Evolutionary conservation across 1,140 invertebrate genomes (phyloP).

Genomic region (Drosophila dunni): DNA sequence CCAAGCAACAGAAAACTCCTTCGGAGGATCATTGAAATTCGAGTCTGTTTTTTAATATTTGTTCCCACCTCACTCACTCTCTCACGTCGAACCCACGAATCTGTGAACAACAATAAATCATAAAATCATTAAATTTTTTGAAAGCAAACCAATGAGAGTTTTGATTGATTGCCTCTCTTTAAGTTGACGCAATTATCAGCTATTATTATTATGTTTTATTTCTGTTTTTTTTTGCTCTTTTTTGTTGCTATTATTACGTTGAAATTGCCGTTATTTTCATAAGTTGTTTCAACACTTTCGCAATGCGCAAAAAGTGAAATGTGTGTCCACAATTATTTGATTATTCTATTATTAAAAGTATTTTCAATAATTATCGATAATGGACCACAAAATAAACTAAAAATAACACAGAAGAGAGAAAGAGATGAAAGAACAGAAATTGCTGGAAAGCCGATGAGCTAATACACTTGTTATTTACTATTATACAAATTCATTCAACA

Average conservation of each 20-base stretch:
- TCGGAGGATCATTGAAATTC: slow-evolving; percentile 62
- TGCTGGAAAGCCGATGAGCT: background rate
- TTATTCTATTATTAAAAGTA: slow-evolving; percentile 67
- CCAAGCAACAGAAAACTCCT: slow-evolving; percentile 49
- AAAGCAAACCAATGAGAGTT: slow-evolving; percentile 44
- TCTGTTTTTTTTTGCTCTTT: slow-evolving; percentile 34
- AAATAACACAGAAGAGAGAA: background rate
- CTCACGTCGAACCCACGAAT: slow-evolving; percentile 26
- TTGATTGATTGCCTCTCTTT: slow-evolving; percentile 61
- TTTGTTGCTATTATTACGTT: slow-evolving; percentile 26
- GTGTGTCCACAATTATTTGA: slow-evolving; percentile 52
- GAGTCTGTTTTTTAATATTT: slow-evolving; percentile 7
- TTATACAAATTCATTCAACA: no score
- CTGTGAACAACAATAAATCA: slow-evolving; percentile 40
- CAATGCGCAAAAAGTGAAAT: slow-evolving; percentile 69
- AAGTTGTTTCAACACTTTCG: slow-evolving; percentile 66
- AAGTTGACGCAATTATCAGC: slow-evolving; percentile 72
- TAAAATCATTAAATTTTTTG: slow-evolving; percentile 51
- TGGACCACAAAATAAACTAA: slow-evolving; percentile 4
- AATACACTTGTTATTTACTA: background rate
- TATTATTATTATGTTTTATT: slow-evolving; percentile 60
- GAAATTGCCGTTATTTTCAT: slow-evolving; percentile 48
- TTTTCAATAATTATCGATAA: slow-evolving; percentile 64
- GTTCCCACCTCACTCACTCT: slow-evolving; percentile 4
- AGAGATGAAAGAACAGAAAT: background rate